Evolutionary conservation across 2,113 vertebrate genomes (phyloP), one percentile per base, ranked within the genome.

Genomic region (Oreochromis aureus): DNA sequence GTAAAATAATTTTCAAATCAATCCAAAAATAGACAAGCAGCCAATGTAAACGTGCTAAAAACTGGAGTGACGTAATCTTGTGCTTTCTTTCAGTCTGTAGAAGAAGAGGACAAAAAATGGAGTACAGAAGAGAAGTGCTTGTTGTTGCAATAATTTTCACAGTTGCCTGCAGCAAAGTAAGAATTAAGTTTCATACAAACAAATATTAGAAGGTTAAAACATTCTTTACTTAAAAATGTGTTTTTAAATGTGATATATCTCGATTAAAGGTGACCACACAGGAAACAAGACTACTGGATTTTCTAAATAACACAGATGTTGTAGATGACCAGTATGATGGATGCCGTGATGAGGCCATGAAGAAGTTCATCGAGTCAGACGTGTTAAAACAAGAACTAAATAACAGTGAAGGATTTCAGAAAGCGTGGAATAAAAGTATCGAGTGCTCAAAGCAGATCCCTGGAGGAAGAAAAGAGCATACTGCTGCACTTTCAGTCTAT

Each of bases 401-500:
- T 2, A 22, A 2, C 0, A 91, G 10, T 46, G 0, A 2, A 5
- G 15, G 0, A 4, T 94, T 96, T 84, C 8, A 78, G n/a, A 6
- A 5, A 19, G 86, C 34, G 0, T 94, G 93, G 95, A 44, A 0
- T 1, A 0, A 0, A 34, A 32, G 1, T 0, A 1, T 0, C 1
- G 0, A 6, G 3, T 96, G 95, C 81, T 1, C 12, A 19, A 63
- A n/a, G n/a, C n/a, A n/a, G n/a, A n/a, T n/a, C n/a, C n/a, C n/a
- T n/a, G n/a, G n/a, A n/a, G n/a, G n/a, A n/a, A n/a, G 0, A 7
- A 36, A 63, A 36, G 59, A 36, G 59, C 59, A 63, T 11, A 63
- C 10, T 63, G 61, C 61, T 66, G 61, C 61, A 66, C 61, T 66
- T 66, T 66, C 61, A 36, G 2, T n/a, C 32, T 36, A 11, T 36